A percentile compares a stretch with the other conserved stretches of the same genome.
Evolutionary conservation across 1,140 invertebrate species (phyloP).

Genomic region (Charaxes varanes): DNA sequence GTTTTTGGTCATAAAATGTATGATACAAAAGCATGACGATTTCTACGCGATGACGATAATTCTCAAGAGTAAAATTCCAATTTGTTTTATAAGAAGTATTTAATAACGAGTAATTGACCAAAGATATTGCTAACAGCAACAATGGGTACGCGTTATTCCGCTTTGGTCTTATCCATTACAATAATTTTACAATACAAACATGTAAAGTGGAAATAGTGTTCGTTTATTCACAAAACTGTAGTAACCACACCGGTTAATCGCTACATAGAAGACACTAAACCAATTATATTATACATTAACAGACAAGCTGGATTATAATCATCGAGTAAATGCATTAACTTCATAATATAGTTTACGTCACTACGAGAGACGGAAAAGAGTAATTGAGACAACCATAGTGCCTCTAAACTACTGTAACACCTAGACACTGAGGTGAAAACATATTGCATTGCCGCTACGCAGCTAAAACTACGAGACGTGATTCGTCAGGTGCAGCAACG

Average conservation of each 20-base stretch:
- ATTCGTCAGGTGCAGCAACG: conserved; percentile 41
- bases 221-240: too few species aligned
- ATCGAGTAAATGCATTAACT: conserved; percentile 17
- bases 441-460: conserved; percentile 40
- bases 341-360: conserved; percentile 19
- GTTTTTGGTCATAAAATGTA: conserved; percentile 10
- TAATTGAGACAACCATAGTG: conserved; percentile 15
- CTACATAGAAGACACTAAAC: conserved; percentile 25
- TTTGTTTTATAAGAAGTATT: conserved; percentile 39
- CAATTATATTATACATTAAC: conserved; percentile 41
- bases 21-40: conserved; percentile 19
- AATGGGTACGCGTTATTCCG: conserved; percentile 56
- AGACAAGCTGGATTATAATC: conserved; percentile 41
- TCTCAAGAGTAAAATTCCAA: conserved; percentile 49
- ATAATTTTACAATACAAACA: conserved; percentile 32
- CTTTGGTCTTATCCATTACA: conserved; percentile 64
- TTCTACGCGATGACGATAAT: conserved; percentile 25
- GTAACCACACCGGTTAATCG: too few species aligned
- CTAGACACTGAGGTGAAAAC: conserved; percentile 55
- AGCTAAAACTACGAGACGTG: conserved; percentile 39
- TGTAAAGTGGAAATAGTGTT: too few species aligned
- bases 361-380: conserved; percentile 34
- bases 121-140: conserved; percentile 67
- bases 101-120: conserved; percentile 69
- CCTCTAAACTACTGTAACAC: conserved; percentile 57